Evolutionary conservation across 2,113 vertebrate genomes (phyloP).

Genomic region (Jaculus jaculus): DNA sequence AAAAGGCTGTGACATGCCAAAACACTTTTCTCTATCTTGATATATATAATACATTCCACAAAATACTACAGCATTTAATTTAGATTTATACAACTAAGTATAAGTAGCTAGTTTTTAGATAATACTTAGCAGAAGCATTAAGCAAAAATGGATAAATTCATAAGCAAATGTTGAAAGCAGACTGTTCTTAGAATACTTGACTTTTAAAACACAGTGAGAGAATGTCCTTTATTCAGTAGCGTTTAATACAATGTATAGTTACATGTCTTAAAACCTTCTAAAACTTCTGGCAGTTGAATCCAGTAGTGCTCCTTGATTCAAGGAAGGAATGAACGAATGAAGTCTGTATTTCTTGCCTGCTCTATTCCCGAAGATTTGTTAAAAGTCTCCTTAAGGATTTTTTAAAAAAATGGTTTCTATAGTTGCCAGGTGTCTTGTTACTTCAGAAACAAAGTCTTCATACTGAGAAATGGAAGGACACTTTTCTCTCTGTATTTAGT

Average conservation of each 20-base stretch:
- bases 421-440: conserved; percentile 89
- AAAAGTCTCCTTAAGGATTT: conserved; percentile 84
- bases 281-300: conserved; percentile 88
- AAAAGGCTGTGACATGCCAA: conserved; percentile 83
- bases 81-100: conserved; percentile 86
- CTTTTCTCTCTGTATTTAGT: conserved; percentile 93
- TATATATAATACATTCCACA: conserved; percentile 85
- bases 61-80: conserved; percentile 86
- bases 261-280: conserved; percentile 86
- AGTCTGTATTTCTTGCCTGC: conserved; percentile 88
- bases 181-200: conserved; percentile 81
- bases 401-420: conserved; percentile 87
- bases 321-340: conserved; percentile 90
- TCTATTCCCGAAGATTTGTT: conserved; percentile 88
- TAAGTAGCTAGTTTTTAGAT: conserved; percentile 83
- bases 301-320: conserved; percentile 98
- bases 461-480: conserved; percentile 94
- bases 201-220: conserved; percentile 83
- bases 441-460: conserved; percentile 93
- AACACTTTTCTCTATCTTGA: conserved; percentile 83
- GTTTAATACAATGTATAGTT: conserved; percentile 87
- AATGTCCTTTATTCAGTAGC: conserved; percentile 88
- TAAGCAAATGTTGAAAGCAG: conserved; percentile 82
- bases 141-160: conserved; percentile 84
- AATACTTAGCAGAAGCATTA: conserved; percentile 86